Evolutionary conservation across 2,113 vertebrate genomes (phyloP).

Genomic region (Pandion haliaetus): DNA sequence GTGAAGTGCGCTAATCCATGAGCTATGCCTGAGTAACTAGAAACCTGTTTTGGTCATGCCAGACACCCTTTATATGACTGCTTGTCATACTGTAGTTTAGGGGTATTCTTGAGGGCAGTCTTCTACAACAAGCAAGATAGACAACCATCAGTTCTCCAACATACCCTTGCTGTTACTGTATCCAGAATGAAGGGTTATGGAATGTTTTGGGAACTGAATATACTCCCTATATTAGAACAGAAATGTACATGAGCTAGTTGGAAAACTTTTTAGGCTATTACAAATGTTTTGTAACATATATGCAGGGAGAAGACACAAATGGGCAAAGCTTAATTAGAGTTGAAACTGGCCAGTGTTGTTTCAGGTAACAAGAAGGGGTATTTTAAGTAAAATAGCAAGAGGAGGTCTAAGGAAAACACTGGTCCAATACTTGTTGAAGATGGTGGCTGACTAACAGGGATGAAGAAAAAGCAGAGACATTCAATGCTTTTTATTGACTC

Average conservation of each 20-base stretch:
- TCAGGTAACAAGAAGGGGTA: background rate
- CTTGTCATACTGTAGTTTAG: background rate
- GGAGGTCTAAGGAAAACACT: background rate
- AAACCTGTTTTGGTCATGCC: background rate
- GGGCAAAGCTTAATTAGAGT: background rate
- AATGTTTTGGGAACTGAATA: background rate
- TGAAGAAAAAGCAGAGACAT: background rate
- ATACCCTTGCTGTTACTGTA: background rate
- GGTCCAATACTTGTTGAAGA: background rate
- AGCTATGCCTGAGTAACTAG: background rate
- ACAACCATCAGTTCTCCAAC: background rate
- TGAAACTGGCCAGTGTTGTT: background rate
- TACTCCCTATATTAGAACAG: background rate
- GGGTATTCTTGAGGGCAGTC: background rate
- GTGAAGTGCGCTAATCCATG: background rate
- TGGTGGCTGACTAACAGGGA: background rate
- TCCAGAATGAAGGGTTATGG: background rate
- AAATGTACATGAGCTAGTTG: background rate
- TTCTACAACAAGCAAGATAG: background rate
- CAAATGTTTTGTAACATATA: background rate
- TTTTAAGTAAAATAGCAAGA: background rate
- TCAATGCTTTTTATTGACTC: background rate
- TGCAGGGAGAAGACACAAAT: background rate
- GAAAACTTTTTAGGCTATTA: background rate
- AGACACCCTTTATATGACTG: background rate